These are phyloP conservation scores for Alfaro cultratus DNA, from an alignment of 2,797 vertebrate species.

Conservation along the genomic window DNA sequence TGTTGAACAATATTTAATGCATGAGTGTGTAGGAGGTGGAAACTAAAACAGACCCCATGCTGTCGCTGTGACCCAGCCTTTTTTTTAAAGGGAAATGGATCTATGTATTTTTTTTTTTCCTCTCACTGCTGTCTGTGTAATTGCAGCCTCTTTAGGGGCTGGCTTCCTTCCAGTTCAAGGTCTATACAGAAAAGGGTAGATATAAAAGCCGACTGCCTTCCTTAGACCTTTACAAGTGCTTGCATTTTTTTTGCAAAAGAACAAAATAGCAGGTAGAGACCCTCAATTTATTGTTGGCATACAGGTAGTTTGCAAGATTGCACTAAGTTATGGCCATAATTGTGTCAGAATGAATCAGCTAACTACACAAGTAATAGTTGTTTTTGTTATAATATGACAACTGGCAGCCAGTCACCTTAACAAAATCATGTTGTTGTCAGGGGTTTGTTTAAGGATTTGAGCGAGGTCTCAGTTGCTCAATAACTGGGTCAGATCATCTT, in stretches of 20 bases:
- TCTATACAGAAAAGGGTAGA: slow-evolving; percentile 43
- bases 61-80: slow-evolving; percentile 63
- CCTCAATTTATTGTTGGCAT: slow-evolving; percentile 8
- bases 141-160: slow-evolving; percentile 59
- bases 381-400: background rate
- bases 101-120: slow-evolving; percentile 62
- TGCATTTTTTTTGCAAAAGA: slow-evolving; percentile 41
- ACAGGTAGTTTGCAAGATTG: slow-evolving; percentile 18
- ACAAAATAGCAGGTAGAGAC: slow-evolving; percentile 35
- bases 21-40: slow-evolving; percentile 73
- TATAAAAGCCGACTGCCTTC: slow-evolving; percentile 39
- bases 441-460: background rate
- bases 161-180: slow-evolving; percentile 53
- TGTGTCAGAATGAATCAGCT: slow-evolving; percentile 13
- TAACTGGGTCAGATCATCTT: background rate
- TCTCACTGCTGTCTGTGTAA: slow-evolving; percentile 53
- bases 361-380: background rate
- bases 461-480: background rate
- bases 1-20: slow-evolving; percentile 74
- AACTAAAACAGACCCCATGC: slow-evolving; percentile 74
- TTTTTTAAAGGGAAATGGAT: slow-evolving; percentile 61
- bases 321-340: slow-evolving; percentile 14
- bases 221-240: slow-evolving; percentile 17
- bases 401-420: background rate
- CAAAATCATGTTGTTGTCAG: no score